Evolutionary conservation across 2,797 vertebrate species (phyloP).

Genomic region (Rallus crepitans): DNA sequence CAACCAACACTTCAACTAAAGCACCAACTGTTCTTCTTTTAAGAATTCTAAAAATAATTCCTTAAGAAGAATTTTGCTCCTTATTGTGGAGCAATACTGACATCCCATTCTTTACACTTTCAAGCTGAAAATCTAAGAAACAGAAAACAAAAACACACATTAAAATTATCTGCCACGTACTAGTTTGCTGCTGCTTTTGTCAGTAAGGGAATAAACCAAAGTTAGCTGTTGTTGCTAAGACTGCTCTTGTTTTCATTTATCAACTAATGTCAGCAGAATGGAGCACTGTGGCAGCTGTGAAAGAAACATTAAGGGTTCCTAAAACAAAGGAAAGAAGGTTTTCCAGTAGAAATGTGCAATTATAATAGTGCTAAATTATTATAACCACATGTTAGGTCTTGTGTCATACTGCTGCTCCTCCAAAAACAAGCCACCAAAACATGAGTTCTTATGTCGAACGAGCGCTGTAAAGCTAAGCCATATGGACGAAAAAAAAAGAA

Average conservation of each 20-base stretch:
- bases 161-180: conserved; percentile 37
- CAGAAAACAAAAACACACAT: neutral
- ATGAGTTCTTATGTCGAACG: neutral
- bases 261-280: conserved; percentile 61
- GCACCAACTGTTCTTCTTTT: neutral
- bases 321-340: conserved; percentile 38
- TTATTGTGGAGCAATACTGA: neutral
- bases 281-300: conserved; percentile 40
- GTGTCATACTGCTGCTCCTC: neutral
- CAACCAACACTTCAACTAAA: neutral
- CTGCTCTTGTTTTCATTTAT: conserved; percentile 31
- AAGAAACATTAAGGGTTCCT: conserved; percentile 57
- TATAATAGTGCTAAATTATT: conserved; percentile 12
- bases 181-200: conserved; percentile 1
- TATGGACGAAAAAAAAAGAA: neutral
- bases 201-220: conserved; percentile 47
- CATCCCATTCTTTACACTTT: too few relatives aligned
- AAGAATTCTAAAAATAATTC: neutral
- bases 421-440: neutral
- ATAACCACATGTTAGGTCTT: neutral
- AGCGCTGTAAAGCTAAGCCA: neutral
- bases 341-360: neutral
- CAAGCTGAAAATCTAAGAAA: neutral
- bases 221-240: conserved; percentile 55
- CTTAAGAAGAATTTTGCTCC: neutral